phyloP scores from a whole-genome alignment of 2,888 invertebrate genomes.

The Papilio protenor region DNA sequence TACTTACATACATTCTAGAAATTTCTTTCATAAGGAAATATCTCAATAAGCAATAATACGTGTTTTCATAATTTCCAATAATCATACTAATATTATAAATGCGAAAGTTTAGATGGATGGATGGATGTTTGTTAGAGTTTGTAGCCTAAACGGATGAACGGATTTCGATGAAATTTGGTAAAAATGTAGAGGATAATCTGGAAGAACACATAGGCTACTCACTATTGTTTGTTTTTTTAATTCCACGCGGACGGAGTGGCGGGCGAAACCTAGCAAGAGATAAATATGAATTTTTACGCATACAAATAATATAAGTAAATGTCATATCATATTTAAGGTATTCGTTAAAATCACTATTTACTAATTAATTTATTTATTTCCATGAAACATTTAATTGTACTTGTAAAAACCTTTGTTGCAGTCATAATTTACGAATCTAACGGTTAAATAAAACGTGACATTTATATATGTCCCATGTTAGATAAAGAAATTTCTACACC shows the following conservation, averaged over 20 bases:
- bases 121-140: too few relatives aligned
- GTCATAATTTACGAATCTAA: not conserved
- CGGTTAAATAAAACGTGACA: not conserved
- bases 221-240: too few relatives aligned
- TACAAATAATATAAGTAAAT: not conserved
- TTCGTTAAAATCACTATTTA: not conserved
- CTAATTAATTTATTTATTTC: too few relatives aligned
- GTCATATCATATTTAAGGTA: not conserved
- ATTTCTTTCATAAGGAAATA: not conserved
- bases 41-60: not conserved
- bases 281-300: not conserved
- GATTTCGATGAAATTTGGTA: too few relatives aligned
- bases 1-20: not conserved
- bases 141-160: too few relatives aligned
- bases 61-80: not conserved
- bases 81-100: too few relatives aligned
- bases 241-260: too few relatives aligned
- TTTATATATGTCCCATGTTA: not conserved
- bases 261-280: too few relatives aligned
- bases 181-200: too few relatives aligned
- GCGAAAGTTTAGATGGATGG: too few relatives aligned
- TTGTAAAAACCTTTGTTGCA: not conserved
- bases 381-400: too few relatives aligned
- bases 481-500: slow-evolving; percentile 2
- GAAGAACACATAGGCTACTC: too few relatives aligned